These are phyloP conservation scores for Osmoderma eremita DNA, from an alignment of 2,888 invertebrate species.

Conservation along the genomic window DNA sequence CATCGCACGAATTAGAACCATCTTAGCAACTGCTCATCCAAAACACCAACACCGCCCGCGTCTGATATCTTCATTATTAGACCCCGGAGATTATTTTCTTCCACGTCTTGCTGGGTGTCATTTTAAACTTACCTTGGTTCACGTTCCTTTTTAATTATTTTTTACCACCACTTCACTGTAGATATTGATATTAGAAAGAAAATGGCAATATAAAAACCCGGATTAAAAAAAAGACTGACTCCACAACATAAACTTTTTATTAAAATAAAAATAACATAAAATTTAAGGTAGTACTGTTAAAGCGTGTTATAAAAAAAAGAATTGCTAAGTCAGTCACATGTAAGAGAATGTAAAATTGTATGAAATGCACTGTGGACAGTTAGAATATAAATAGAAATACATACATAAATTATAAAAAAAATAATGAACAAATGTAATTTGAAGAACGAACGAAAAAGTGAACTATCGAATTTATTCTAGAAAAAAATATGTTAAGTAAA, in stretches of 20 bases:
- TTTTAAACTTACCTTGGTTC: too few species aligned
- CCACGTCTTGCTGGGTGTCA: too few species aligned
- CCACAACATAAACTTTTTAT: conserved; percentile 22
- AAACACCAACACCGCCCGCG: too few species aligned
- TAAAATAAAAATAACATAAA: conserved; percentile 24
- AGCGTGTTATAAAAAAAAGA: neutral
- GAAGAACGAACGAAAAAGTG: neutral
- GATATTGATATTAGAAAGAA: too few species aligned
- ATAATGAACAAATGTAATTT: neutral
- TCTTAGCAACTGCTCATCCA: too few species aligned
- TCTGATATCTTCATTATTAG: too few species aligned
- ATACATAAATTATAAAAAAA: neutral
- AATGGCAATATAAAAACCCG: neutral
- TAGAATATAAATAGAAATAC: neutral
- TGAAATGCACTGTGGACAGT: neutral
- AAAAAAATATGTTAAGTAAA: neutral
- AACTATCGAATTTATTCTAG: conserved; percentile 1
- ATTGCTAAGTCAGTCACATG: conserved; percentile 8
- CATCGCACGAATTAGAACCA: too few species aligned
- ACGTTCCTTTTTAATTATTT: too few species aligned
- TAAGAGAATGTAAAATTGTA: neutral
- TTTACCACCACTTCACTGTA: too few species aligned
- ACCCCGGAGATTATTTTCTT: too few species aligned
- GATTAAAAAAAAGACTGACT: neutral
- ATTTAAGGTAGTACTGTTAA: conserved; percentile 1